Conservation (phyloP, 1,140 invertebrate species). For the Frieseomelitta varia region DNA sequence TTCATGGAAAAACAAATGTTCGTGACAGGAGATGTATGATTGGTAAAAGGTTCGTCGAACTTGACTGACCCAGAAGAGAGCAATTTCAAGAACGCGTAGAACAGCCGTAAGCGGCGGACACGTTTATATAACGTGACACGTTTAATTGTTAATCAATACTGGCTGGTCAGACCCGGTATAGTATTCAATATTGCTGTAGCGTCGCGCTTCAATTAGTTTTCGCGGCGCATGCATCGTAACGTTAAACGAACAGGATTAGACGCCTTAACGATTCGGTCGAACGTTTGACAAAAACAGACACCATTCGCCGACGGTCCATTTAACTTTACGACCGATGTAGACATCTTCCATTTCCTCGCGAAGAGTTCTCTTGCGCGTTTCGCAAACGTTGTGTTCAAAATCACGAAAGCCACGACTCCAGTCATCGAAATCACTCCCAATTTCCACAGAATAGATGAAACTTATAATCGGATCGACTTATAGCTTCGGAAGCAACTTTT, state of each 20-base stretch:
- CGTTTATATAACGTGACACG: conserved; percentile 31
- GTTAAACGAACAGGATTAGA: background rate
- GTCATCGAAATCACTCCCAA: background rate
- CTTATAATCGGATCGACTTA: no score
- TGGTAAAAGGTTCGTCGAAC: background rate
- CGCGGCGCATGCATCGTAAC: background rate
- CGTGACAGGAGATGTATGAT: conserved; percentile 50
- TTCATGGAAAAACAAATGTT: conserved; percentile 50
- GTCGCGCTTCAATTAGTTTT: conserved; percentile 33
- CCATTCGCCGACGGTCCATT: background rate
- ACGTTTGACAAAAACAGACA: background rate
- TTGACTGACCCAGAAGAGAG: conserved; percentile 20
- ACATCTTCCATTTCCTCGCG: conserved; percentile 24
- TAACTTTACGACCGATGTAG: conserved; percentile 36
- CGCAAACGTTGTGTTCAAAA: background rate
- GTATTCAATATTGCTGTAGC: conserved; percentile 15
- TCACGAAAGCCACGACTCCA: background rate
- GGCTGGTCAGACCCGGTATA: background rate
- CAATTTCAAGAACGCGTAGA: conserved; percentile 30
- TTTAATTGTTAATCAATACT: conserved; percentile 50
- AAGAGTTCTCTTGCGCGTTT: background rate
- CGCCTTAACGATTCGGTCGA: background rate
- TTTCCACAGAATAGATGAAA: no score
- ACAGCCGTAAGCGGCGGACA: conserved; percentile 31
- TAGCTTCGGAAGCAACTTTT: conserved; percentile 30